Conservation (phyloP, 2,888 invertebrate species). For the Plagodis pulveraria region DNA sequence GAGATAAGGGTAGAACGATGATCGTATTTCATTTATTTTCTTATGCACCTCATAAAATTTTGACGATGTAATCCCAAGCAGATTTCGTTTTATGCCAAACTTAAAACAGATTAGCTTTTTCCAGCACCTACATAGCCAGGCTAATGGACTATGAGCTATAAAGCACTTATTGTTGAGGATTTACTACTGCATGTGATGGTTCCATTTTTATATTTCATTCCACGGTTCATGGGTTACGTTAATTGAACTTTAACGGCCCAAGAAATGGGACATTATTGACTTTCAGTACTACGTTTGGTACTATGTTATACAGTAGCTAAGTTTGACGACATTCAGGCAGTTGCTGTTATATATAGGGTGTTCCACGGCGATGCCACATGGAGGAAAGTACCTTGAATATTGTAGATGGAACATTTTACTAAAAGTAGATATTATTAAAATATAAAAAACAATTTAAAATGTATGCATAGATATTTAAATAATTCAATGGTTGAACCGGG, state of each 20-base stretch:
- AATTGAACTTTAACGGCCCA: constrained; percentile 75
- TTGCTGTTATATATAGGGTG: too few relatives aligned
- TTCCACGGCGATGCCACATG: too few relatives aligned
- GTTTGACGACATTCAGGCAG: not conserved
- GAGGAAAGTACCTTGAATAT: too few relatives aligned
- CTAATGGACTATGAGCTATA: constrained; percentile 60
- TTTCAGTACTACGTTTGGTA: constrained; percentile 43
- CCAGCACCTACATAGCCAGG: constrained; percentile 28
- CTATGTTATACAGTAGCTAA: constrained; percentile 9
- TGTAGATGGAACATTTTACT: too few relatives aligned
- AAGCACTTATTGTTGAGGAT: constrained; percentile 65
- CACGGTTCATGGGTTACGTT: constrained; percentile 66
- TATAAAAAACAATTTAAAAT: too few relatives aligned
- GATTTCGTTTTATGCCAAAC: constrained; percentile 37
- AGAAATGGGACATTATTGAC: constrained; percentile 68
- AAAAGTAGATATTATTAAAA: too few relatives aligned
- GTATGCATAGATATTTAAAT: too few relatives aligned
- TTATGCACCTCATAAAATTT: not conserved
- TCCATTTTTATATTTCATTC: constrained; percentile 77
- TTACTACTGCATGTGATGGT: constrained; percentile 62
- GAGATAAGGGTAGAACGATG: not conserved
- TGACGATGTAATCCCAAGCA: not conserved
- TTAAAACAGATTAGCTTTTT: constrained; percentile 44
- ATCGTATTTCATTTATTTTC: not conserved
- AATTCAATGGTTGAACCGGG: too few relatives aligned